A percentile compares a stretch with the other conserved stretches of the same genome.
phyloP scores from a whole-genome alignment of 2,113 vertebrate genomes.

The Galemys pyrenaicus region DNA sequence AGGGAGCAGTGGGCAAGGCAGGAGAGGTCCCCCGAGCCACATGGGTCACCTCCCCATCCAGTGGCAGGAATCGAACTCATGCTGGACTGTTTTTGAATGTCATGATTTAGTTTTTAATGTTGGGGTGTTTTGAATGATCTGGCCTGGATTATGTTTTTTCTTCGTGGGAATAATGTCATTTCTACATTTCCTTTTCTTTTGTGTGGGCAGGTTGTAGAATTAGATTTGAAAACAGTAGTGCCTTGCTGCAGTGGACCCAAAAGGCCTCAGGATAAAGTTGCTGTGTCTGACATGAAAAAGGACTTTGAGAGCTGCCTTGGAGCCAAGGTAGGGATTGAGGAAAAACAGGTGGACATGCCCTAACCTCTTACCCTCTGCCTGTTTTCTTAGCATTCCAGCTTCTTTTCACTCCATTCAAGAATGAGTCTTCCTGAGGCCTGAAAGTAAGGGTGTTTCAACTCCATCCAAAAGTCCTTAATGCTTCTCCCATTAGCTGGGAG shows the following conservation, averaged over 20 bases:
- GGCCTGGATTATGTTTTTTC: neutral
- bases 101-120: neutral
- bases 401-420: neutral
- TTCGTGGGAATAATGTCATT: neutral
- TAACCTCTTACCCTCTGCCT: neutral
- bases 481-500: neutral
- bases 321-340: conserved; percentile 88
- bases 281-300: conserved; percentile 93
- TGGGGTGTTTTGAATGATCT: neutral
- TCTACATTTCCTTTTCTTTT: conserved; percentile 4
- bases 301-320: conserved; percentile 94
- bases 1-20: too few relatives aligned
- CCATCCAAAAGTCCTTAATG: neutral
- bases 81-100: neutral
- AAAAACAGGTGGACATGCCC: neutral
- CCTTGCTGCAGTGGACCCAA: conserved; percentile 98
- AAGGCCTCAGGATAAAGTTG: conserved; percentile 95
- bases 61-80: too few relatives aligned
- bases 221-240: conserved; percentile 93
- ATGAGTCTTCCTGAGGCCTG: neutral
- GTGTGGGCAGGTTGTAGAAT: conserved; percentile 86
- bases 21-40: too few relatives aligned
- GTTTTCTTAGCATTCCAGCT: neutral
- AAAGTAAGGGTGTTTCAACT: neutral
- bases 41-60: too few relatives aligned